Conservation (phyloP, 1,140 invertebrate species). For the Pseudoatta argentina region DNA sequence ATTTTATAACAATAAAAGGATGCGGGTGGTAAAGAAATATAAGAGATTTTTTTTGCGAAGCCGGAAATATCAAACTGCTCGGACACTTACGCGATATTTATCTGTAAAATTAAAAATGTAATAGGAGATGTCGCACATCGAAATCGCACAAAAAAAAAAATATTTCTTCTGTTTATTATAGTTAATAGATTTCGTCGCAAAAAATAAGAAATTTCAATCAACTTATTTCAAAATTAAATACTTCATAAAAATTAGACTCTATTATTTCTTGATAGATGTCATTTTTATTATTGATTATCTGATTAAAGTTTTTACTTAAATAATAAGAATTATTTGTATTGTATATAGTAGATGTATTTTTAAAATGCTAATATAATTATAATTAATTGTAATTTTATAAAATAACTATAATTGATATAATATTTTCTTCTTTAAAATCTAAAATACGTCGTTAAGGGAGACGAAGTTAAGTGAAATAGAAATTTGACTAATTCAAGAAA, state of each 20-base stretch:
- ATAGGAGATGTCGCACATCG: neutral
- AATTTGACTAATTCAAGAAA: neutral
- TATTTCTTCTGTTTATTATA: neutral
- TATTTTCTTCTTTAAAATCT: neutral
- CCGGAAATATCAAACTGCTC: slow-evolving; percentile 2
- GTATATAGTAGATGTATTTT: neutral
- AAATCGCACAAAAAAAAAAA: neutral
- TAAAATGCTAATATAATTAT: neutral
- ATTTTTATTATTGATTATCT: neutral
- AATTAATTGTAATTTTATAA: neutral
- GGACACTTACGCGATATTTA: neutral
- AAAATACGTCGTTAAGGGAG: neutral
- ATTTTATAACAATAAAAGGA: slow-evolving; percentile 24
- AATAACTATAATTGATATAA: neutral
- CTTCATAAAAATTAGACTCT: neutral
- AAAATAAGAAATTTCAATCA: neutral
- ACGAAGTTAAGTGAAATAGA: neutral
- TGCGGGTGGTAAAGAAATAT: neutral
- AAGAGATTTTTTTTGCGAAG: slow-evolving; percentile 14
- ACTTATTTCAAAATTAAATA: neutral
- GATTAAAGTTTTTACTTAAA: neutral
- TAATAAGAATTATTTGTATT: neutral
- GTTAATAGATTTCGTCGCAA: neutral
- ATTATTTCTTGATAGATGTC: neutral
- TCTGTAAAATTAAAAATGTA: neutral